Evolutionary conservation across 2,888 invertebrate genomes (phyloP).

Genomic region (Synanthedon myopaeformis): DNA sequence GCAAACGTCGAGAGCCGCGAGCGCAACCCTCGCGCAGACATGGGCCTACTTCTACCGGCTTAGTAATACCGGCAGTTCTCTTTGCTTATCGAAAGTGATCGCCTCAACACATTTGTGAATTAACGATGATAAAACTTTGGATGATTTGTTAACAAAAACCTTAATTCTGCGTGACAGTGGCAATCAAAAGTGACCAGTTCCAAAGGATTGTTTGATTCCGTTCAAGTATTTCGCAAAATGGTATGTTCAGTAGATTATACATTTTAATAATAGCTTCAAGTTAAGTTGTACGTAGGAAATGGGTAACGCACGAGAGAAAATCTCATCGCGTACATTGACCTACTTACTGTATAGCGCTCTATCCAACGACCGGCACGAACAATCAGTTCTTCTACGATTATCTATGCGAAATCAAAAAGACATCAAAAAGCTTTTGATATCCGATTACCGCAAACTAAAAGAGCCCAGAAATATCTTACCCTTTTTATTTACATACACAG

Average conservation of each 20-base stretch:
- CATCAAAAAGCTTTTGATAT: slow-evolving; percentile 2
- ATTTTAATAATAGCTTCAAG: neutral
- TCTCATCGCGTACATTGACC: slow-evolving; percentile 38
- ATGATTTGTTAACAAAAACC: slow-evolving; percentile 23
- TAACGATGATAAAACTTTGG: slow-evolving; percentile 40
- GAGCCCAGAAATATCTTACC: too few relatives aligned
- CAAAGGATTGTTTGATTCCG: slow-evolving; percentile 32
- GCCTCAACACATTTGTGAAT: slow-evolving; percentile 37
- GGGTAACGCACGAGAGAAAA: slow-evolving; percentile 26
- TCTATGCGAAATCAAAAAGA: slow-evolving; percentile 3
- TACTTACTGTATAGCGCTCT: slow-evolving; percentile 27
- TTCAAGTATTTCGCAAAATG: slow-evolving; percentile 30
- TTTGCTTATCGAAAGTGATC: slow-evolving; percentile 40
- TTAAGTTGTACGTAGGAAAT: neutral
- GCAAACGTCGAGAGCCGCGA: slow-evolving; percentile 39
- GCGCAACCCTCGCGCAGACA: slow-evolving; percentile 43
- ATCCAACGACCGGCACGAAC: slow-evolving; percentile 27
- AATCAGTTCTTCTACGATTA: slow-evolving; percentile 13
- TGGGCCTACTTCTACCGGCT: slow-evolving; percentile 32
- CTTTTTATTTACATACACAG: too few relatives aligned
- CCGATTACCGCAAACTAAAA: neutral
- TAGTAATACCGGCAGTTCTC: slow-evolving; percentile 27
- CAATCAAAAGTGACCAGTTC: slow-evolving; percentile 37
- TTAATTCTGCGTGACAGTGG: slow-evolving; percentile 42
- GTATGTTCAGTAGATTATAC: slow-evolving; percentile 24